Conservation (phyloP, 2,113 vertebrate genomes). For the Bettongia penicillata region DNA sequence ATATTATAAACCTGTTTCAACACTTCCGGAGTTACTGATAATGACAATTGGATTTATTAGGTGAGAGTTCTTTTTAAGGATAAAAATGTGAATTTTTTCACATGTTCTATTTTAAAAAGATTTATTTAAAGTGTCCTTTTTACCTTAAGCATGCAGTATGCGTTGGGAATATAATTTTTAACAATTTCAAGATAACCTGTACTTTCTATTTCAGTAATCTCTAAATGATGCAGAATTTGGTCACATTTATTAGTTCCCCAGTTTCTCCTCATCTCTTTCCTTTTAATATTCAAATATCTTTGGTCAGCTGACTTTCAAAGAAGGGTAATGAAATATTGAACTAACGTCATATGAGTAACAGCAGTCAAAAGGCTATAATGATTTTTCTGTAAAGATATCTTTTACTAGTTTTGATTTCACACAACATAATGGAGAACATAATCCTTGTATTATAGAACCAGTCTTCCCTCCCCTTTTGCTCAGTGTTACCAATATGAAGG, state of each 20-base stretch:
- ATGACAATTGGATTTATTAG: slow-evolving; percentile 7
- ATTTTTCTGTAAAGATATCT: not conserved
- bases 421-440: not conserved
- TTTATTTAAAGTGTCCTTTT: no score
- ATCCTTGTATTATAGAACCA: not conserved
- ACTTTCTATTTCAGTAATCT: not conserved
- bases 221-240: not conserved
- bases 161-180: not conserved
- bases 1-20: slow-evolving; percentile 32
- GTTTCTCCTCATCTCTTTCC: no score
- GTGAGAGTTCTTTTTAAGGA: slow-evolving; percentile 7
- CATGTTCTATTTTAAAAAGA: no score
- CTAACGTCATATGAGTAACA: not conserved
- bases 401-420: not conserved
- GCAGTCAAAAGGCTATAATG: not conserved
- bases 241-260: no score
- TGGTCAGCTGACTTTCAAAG: not conserved
- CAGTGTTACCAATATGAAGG: not conserved
- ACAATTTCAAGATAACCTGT: not conserved
- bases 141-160: not conserved
- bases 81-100: no score
- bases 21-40: slow-evolving; percentile 15
- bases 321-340: not conserved
- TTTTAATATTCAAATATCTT: not conserved
- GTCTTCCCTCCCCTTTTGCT: not conserved